Evolutionary conservation across 2,113 vertebrate genomes (phyloP).

Genomic region (Poicephalus gulielmi): DNA sequence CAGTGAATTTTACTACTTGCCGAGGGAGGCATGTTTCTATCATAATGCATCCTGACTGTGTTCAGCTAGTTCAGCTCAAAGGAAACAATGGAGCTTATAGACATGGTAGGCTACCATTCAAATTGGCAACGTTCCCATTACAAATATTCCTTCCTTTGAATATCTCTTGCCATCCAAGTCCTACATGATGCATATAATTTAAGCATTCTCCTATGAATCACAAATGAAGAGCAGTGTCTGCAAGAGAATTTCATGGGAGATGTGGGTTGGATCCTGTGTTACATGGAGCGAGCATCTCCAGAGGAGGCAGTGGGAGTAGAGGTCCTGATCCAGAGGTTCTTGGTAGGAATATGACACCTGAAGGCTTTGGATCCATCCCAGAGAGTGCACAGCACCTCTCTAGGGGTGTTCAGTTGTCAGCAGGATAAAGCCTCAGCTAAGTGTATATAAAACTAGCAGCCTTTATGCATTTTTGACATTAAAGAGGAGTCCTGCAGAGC

Average conservation of each 20-base stretch:
- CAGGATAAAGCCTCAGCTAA: not conserved
- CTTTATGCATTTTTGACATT: not conserved
- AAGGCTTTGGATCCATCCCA: not conserved
- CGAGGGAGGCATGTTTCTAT: not conserved
- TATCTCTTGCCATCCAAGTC: not conserved
- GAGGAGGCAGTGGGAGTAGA: not conserved
- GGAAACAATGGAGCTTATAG: not conserved
- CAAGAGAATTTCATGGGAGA: not conserved
- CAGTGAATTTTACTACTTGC: not conserved
- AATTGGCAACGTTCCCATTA: slow-evolving; percentile 12
- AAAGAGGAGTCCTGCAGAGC: not conserved
- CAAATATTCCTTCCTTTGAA: slow-evolving; percentile 10
- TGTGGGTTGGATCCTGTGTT: not conserved
- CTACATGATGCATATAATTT: slow-evolving; percentile 15
- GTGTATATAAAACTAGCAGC: not conserved
- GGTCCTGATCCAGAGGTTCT: not conserved
- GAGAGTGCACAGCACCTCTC: not conserved
- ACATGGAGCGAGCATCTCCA: not conserved
- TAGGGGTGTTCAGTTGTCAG: not conserved
- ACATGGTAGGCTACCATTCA: slow-evolving; percentile 26
- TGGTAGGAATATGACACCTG: not conserved
- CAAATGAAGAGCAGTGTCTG: not conserved
- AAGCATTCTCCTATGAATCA: not conserved
- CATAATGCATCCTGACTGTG: not conserved
- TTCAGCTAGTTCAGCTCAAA: not conserved